Evolutionary conservation across 1,140 invertebrate genomes (phyloP).

Genomic region (Papilio glaucus): DNA sequence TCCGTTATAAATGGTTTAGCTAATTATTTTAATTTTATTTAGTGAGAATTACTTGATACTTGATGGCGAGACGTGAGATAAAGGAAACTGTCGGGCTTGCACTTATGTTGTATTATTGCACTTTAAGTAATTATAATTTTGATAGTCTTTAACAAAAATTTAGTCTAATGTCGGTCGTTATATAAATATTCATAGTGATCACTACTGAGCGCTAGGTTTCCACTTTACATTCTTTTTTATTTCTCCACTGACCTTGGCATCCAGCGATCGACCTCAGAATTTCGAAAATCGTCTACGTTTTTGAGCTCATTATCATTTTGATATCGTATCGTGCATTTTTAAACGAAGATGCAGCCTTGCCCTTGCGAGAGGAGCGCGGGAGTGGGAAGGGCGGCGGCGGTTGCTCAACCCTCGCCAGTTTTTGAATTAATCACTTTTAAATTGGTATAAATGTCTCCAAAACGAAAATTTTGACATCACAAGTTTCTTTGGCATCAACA

Average conservation of each 20-base stretch:
- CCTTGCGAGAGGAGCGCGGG: background rate
- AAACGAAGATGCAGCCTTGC: background rate
- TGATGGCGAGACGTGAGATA: too few relatives aligned
- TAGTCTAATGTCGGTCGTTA: background rate
- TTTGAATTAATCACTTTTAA: constrained; percentile 24
- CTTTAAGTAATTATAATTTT: background rate
- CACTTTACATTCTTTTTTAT: background rate
- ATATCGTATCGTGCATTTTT: background rate
- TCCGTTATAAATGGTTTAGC: too few relatives aligned
- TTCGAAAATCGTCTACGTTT: constrained; percentile 25
- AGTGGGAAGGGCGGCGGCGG: constrained; percentile 11
- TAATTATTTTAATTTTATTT: too few relatives aligned
- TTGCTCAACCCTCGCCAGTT: constrained; percentile 28
- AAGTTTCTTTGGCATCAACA: constrained; percentile 5
- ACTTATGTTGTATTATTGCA: background rate
- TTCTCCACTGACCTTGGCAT: background rate
- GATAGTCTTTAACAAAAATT: background rate
- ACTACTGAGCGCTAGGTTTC: background rate
- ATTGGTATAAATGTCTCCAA: constrained; percentile 36
- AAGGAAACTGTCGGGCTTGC: too few relatives aligned
- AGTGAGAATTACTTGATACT: too few relatives aligned
- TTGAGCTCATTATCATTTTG: constrained; percentile 28
- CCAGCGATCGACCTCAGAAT: background rate
- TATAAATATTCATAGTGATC: background rate
- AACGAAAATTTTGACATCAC: constrained; percentile 30